Percentiles rank a stretch among this genome's conserved stretches.
Conservation (phyloP, 2,888 invertebrate genomes). For the Apoda limacodes region DNA sequence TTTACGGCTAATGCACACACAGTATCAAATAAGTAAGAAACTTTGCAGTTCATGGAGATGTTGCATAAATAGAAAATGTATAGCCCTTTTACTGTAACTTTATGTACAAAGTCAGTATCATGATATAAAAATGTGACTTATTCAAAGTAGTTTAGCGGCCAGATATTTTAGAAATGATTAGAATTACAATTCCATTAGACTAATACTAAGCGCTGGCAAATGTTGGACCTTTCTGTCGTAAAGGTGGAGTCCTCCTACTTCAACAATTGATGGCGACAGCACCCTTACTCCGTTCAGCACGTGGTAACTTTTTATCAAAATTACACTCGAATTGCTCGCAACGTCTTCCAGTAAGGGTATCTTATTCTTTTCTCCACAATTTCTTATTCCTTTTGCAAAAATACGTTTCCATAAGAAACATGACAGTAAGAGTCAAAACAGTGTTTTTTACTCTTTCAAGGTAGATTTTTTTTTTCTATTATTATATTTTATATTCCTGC, state of each 20-base stretch:
- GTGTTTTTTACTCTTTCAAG: slow-evolving; percentile 50
- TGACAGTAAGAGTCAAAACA: slow-evolving; percentile 23
- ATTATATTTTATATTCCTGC: slow-evolving; percentile 43
- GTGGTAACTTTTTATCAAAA: slow-evolving; percentile 58
- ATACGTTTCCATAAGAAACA: slow-evolving; percentile 31
- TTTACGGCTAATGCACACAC: slow-evolving; percentile 48
- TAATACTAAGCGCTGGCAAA: slow-evolving; percentile 28
- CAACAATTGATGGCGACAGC: slow-evolving; percentile 50
- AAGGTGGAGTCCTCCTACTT: slow-evolving; percentile 66
- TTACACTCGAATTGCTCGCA: slow-evolving; percentile 46
- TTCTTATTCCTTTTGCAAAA: slow-evolving; percentile 28
- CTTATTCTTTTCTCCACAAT: slow-evolving; percentile 29
- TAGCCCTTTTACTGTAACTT: too few relatives aligned
- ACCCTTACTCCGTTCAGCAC: slow-evolving; percentile 46
- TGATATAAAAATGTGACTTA: too few relatives aligned
- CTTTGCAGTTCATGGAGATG: too few relatives aligned
- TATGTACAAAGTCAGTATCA: too few relatives aligned
- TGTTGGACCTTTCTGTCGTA: slow-evolving; percentile 25
- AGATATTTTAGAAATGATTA: too few relatives aligned
- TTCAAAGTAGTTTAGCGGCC: too few relatives aligned
- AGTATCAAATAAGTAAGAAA: too few relatives aligned
- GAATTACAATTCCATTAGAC: too few relatives aligned
- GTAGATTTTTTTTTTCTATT: slow-evolving; percentile 44
- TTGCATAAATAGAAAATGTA: too few relatives aligned
- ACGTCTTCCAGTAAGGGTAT: slow-evolving; percentile 43